Evolutionary conservation across 2,888 invertebrate species (phyloP).

Genomic region (Cantharis lateralis): DNA sequence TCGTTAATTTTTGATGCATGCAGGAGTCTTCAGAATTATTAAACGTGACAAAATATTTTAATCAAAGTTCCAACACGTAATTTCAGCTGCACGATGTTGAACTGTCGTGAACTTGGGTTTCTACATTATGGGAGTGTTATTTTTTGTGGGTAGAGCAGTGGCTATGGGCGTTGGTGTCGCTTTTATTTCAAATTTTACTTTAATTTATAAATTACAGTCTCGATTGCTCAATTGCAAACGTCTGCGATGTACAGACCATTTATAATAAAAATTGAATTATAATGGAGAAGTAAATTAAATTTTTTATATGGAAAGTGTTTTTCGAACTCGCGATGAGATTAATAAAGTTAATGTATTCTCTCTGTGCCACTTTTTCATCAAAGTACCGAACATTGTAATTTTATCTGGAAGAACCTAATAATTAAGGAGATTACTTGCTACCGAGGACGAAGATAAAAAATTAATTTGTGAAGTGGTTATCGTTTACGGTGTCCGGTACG

Average conservation of each 20-base stretch:
- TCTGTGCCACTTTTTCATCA: not conserved
- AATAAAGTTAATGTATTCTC: not conserved
- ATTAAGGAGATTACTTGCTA: slow-evolving; percentile 14
- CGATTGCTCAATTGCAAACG: not conserved
- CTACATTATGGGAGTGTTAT: slow-evolving; percentile 8
- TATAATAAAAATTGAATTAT: not conserved
- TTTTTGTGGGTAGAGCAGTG: not conserved
- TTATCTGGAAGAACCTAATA: slow-evolving; percentile 4
- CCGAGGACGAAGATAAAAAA: slow-evolving; percentile 18
- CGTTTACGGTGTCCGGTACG: slow-evolving; percentile 23
- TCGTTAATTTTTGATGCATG: not conserved
- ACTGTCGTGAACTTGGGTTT: slow-evolving; percentile 10
- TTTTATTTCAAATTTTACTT: not conserved
- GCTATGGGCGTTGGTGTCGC: not conserved
- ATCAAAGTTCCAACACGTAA: slow-evolving; percentile 8
- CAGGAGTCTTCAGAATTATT: not conserved
- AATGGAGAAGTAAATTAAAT: not conserved
- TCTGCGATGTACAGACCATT: not conserved
- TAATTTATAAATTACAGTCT: not conserved
- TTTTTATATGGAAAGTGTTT: not conserved
- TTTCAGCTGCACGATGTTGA: slow-evolving; percentile 10
- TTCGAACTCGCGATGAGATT: not conserved
- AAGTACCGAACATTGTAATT: not conserved
- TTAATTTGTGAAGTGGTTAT: slow-evolving; percentile 19
- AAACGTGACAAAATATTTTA: not conserved